Evolutionary conservation across 2,888 invertebrate genomes (phyloP).

Genomic region (Lasioglossum vierecki): DNA sequence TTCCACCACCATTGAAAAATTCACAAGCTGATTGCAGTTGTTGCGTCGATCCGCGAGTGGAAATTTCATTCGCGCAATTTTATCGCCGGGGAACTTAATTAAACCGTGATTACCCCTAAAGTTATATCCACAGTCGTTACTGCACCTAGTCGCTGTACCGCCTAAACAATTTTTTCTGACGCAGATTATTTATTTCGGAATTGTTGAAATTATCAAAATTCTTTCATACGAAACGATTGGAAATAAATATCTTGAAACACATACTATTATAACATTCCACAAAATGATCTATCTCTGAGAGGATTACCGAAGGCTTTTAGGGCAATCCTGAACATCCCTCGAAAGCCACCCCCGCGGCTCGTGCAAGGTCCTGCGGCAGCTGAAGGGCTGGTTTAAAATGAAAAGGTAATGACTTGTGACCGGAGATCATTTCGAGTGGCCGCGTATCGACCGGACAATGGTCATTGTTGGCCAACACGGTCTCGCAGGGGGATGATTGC

Average conservation of each 20-base stretch:
- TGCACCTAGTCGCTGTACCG: not conserved
- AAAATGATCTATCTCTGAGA: not conserved
- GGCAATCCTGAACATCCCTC: not conserved
- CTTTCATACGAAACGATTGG: no score
- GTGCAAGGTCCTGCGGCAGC: conserved; percentile 24
- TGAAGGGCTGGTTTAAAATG: conserved; percentile 78
- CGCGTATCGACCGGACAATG: conserved; percentile 76
- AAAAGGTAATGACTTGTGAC: conserved; percentile 84
- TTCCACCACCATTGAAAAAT: conserved; percentile 23
- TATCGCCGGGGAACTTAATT: not conserved
- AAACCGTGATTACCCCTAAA: not conserved
- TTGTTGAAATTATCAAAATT: no score
- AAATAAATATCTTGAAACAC: no score
- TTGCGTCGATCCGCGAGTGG: not conserved
- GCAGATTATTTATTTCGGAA: no score
- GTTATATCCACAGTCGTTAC: not conserved
- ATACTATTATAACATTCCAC: not conserved
- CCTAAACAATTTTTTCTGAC: not conserved
- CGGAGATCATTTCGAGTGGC: conserved; percentile 81
- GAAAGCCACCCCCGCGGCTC: conserved; percentile 14
- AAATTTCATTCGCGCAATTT: not conserved
- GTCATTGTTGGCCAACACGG: conserved; percentile 83
- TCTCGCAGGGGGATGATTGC: conserved; percentile 74
- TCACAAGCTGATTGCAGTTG: conserved; percentile 20
- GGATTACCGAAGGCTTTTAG: not conserved